Evolutionary conservation across 2,113 vertebrate genomes (phyloP), one percentile per base, ranked within the genome.

Genomic region (Ptilonorhynchus violaceus): DNA sequence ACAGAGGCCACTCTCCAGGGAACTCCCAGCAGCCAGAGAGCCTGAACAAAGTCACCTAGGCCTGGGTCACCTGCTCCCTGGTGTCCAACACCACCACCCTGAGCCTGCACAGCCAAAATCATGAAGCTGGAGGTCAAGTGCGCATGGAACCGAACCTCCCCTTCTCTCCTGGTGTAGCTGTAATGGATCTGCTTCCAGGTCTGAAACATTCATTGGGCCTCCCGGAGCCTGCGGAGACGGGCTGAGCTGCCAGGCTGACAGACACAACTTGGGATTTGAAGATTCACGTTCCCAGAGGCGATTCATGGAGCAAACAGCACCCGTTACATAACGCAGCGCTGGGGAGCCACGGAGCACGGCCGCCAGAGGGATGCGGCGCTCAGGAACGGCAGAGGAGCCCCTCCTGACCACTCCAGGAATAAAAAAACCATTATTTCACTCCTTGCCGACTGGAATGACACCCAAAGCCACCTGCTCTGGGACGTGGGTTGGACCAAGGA

Each of bases 301-400:
- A 76, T 44, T 58, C 70, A 76, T 15, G 19, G 81, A 83, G 87
- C 11, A 6, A 87, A 19, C 87, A 95, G 74, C 75, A 46, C 58
- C n/a, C 0, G 2, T 94, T 89, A 96, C 9, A 6, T 56, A 89
- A 96, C 1, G 0, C 77, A 62, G 60, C 0, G 1, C 58, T 0
- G 5, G 67, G 42, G 80, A 89, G 58, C 15, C 2, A 2, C 0
- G 1, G 60, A 92, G 55, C 13, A 2, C 1, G 6, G 68, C 70
- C 33, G 1, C 3, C 0, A 42, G 56, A 84, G 74, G 59, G 53
- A 89, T 16, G 41, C 1, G 1, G 15, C 1, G 66, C 69, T 37
- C 1, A 1, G 37, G 37, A 39, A 39, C 37, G 37, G 46, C 81
- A 66, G 13, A 81, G 50, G 35, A 80, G 37, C 37, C 69, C 53